phyloP scores from a whole-genome alignment of 2,797 vertebrate genomes.

The Ciconia nigra region DNA sequence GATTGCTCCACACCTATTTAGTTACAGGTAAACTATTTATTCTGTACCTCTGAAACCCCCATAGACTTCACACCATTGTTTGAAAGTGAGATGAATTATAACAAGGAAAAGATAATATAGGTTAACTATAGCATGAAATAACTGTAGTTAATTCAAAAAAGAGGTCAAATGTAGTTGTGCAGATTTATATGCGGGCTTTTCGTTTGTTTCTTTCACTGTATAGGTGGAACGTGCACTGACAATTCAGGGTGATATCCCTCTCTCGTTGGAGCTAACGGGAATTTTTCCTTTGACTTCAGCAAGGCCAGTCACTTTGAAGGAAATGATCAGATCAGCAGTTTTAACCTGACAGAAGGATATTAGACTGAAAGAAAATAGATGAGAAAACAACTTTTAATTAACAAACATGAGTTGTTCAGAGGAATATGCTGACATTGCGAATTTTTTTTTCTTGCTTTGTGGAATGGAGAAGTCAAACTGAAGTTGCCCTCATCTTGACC shows the following conservation, averaged over 20 bases:
- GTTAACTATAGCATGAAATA: neutral
- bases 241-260: neutral
- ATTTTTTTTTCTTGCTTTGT: neutral
- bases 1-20: neutral
- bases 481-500: neutral
- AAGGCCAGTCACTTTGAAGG: neutral
- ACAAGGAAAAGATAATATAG: rapidly evolving
- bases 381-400: conserved; percentile 54
- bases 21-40: neutral
- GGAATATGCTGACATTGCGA: neutral
- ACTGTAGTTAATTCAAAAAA: neutral
- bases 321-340: conserved; percentile 18
- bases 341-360: neutral
- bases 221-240: neutral
- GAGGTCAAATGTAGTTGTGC: rapidly evolving
- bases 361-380: conserved; percentile 23
- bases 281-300: neutral
- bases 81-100: rapidly evolving
- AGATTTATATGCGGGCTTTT: neutral
- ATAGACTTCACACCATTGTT: neutral
- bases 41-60: neutral
- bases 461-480: neutral
- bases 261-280: neutral
- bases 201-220: neutral
- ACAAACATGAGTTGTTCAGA: conserved; percentile 16